Base-by-base conservation (phyloP, 2,113 vertebrate species). In the Rhea americana region DNA sequence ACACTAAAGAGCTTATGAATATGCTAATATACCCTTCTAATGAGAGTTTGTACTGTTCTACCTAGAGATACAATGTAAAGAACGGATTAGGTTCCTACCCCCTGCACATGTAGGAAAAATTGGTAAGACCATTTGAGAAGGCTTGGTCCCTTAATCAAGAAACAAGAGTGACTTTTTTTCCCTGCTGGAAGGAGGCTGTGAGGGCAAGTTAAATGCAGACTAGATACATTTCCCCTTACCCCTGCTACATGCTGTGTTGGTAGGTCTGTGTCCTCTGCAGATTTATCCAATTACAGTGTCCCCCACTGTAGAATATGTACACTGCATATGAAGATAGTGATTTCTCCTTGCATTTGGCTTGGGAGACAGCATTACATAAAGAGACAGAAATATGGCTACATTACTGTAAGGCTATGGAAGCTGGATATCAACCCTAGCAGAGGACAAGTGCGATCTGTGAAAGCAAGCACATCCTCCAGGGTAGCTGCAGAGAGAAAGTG, bases 251-350 rank as follows among this genome's bases (percentile, higher is more conserved):
- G 37, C 28, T 65, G 11, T 20, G 39, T 1, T 79, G 71, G 51
- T 55, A 85, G 30, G 77, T 73, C 51, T 63, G 22, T 53, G 47
- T 65, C 43, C 53, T 51, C 65, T 67, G 43, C 48, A 91, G 47
- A 78, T 88, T 85, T 91, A 86, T 43, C 28, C 43, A 95, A 90
- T 10, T 76, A 75, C 12, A 14, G 41, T 93, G 50, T 88, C 22
- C 67, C 39, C n/a, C 55, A 4, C 30, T 9, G 13, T 1, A 78
- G 16, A 71, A 45, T 8, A 56, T 0, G 7, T 5, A 47, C 32
- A 39, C 37, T 8, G 50, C 22, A 19, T 56, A 21, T 7, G 13
- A 86, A 77, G 68, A 55, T 0, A 10, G 13, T 1, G 16, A 72
- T 45, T 91, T 84, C 61, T 71, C 47, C 37, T 62, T 13, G 17